These are phyloP conservation scores for Agriopis marginaria DNA, from an alignment of 2,888 invertebrate genomes.

Conservation along the genomic window DNA sequence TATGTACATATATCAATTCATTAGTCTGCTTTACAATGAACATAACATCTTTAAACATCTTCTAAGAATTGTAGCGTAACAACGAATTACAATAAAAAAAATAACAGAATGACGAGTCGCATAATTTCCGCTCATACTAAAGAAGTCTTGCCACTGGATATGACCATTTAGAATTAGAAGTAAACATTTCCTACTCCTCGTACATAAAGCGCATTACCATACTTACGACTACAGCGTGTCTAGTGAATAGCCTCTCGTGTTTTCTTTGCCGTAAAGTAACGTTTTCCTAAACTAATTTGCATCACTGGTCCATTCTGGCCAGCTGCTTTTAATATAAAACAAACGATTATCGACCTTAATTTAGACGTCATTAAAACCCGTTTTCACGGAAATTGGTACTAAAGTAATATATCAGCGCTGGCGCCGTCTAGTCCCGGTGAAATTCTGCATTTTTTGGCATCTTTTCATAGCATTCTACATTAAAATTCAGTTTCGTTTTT, in stretches of 20 bases:
- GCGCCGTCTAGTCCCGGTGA: slow-evolving; percentile 14
- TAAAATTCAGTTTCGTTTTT: neutral
- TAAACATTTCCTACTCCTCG: slow-evolving; percentile 6
- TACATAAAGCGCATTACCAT: slow-evolving; percentile 14
- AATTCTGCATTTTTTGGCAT: slow-evolving; percentile 13
- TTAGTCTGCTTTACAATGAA: neutral
- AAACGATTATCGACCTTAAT: slow-evolving; percentile 26
- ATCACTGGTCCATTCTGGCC: slow-evolving; percentile 10
- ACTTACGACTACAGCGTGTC: slow-evolving; percentile 11
- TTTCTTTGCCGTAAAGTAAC: slow-evolving; percentile 19
- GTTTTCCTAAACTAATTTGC: slow-evolving; percentile 31
- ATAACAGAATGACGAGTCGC: neutral
- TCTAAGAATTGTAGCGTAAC: neutral
- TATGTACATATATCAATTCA: neutral
- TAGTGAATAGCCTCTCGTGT: slow-evolving; percentile 7
- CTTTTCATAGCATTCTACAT: slow-evolving; percentile 9
- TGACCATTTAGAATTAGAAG: slow-evolving; percentile 3
- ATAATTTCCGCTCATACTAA: neutral
- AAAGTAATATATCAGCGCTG: neutral
- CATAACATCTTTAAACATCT: neutral
- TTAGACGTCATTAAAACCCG: slow-evolving; percentile 25
- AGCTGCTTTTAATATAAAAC: slow-evolving; percentile 16
- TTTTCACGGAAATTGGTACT: slow-evolving; percentile 11
- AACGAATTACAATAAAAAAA: neutral
- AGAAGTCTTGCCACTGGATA: neutral